A percentile compares a stretch with the other conserved stretches of the same genome.
phyloP scores from a whole-genome alignment of 2,888 invertebrate genomes.

The Slavum lentiscoides region DNA sequence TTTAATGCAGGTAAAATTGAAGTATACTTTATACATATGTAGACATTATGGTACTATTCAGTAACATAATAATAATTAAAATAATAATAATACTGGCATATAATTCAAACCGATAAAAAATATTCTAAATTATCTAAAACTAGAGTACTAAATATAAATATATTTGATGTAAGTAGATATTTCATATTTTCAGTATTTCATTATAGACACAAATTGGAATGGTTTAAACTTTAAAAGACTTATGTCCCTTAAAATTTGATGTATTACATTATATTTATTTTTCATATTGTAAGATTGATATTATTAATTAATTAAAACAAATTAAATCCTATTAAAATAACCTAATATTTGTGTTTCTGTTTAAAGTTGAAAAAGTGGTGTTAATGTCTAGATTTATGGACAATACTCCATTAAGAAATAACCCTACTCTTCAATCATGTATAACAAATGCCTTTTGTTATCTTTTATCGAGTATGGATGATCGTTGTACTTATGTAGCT shows the following conservation, averaged over 20 bases:
- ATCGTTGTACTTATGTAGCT: conserved; percentile 91
- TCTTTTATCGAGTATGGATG: conserved; percentile 93
- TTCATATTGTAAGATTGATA: no score
- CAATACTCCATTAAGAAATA: conserved; percentile 80
- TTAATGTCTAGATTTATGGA: conserved; percentile 92
- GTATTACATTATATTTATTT: no score
- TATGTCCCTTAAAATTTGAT: no score
- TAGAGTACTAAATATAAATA: no score
- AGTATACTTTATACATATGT: not conserved
- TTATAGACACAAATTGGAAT: no score
- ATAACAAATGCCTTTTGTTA: conserved; percentile 96
- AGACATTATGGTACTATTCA: not conserved
- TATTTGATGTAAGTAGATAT: no score
- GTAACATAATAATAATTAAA: not conserved
- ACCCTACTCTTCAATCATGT: conserved; percentile 84
- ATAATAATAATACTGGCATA: not conserved
- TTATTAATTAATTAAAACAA: not conserved
- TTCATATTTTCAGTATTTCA: no score
- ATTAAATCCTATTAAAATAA: not conserved
- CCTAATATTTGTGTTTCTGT: conserved; percentile 17
- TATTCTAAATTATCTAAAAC: no score
- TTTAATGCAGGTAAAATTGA: conserved; percentile 75
- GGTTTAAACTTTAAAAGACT: no score
- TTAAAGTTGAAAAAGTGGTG: conserved; percentile 84
- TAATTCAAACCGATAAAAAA: not conserved